These are phyloP conservation scores for Drosophila dunni DNA, from an alignment of 1,140 invertebrate genomes.

Conservation along the genomic window DNA sequence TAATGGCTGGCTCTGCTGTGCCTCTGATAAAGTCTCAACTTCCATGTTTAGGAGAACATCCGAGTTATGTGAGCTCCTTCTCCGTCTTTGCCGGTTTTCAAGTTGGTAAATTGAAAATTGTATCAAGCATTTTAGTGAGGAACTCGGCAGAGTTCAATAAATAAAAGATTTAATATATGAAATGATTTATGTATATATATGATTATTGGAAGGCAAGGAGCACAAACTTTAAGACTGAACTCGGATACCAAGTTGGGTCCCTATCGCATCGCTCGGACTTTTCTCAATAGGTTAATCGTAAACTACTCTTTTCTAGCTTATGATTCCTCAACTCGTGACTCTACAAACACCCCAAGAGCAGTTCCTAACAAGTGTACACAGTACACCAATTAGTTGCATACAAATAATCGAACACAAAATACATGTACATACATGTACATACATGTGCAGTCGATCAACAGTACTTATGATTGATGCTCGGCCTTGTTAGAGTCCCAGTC, in stretches of 20 bases:
- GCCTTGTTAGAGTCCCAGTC: not conserved
- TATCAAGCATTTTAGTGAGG: not conserved
- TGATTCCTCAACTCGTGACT: not conserved
- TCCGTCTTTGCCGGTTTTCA: not conserved
- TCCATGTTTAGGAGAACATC: not conserved
- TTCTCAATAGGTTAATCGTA: too few species aligned
- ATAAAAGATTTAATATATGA: too few species aligned
- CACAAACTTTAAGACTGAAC: too few species aligned
- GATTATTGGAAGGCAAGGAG: too few species aligned
- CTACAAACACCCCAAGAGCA: constrained; percentile 15
- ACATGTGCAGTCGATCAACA: constrained; percentile 33
- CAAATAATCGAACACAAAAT: not conserved
- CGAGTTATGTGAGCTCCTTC: not conserved
- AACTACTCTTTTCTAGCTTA: too few species aligned
- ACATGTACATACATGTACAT: too few species aligned
- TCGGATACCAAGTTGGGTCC: too few species aligned
- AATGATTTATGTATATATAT: too few species aligned
- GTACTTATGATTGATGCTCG: constrained; percentile 64
- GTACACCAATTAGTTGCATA: constrained; percentile 48
- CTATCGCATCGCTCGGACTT: too few species aligned
- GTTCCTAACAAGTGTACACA: not conserved
- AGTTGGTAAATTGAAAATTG: constrained; percentile 6
- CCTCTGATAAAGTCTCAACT: constrained; percentile 31
- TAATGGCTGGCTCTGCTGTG: constrained; percentile 19
- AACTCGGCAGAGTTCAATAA: not conserved